These are phyloP conservation scores for Paedocypris sp. DNA, from an alignment of 2,113 vertebrate genomes.

Conservation along the genomic window DNA sequence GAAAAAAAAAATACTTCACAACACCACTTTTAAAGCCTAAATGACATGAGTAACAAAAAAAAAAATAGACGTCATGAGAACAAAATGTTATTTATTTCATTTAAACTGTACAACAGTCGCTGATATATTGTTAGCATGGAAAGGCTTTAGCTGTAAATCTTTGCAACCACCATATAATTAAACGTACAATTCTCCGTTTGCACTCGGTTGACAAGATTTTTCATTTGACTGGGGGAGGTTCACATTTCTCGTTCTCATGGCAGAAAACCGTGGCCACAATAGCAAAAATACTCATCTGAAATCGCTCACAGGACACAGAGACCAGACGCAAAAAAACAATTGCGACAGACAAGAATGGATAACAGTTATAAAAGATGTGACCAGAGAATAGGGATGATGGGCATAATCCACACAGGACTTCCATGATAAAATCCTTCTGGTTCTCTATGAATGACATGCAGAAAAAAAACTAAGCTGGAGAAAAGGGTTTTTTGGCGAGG, in stretches of 20 bases:
- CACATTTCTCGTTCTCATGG: neutral
- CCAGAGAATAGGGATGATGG: neutral
- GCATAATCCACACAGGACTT: neutral
- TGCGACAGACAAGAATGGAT: neutral
- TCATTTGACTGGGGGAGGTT: neutral
- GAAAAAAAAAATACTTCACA: no score
- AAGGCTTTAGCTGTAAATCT: conserved; percentile 4
- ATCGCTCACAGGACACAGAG: neutral
- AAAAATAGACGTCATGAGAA: conserved; percentile 17
- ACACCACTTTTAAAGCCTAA: no score
- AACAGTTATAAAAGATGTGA: conserved; percentile 2
- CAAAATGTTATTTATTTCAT: conserved; percentile 36
- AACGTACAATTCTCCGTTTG: neutral
- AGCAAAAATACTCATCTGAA: neutral
- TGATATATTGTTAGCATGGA: conserved; percentile 32
- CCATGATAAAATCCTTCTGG: neutral
- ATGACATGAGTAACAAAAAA: neutral
- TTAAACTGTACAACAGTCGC: conserved; percentile 41
- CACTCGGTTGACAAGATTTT: neutral
- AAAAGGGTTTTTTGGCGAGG: neutral
- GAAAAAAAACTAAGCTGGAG: no score
- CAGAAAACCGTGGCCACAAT: neutral
- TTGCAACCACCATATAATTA: conserved; percentile 18
- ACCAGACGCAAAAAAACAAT: neutral
- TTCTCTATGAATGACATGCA: no score